Base-by-base conservation (phyloP, 1,140 invertebrate species). In the Trypoxylus dichotomus region DNA sequence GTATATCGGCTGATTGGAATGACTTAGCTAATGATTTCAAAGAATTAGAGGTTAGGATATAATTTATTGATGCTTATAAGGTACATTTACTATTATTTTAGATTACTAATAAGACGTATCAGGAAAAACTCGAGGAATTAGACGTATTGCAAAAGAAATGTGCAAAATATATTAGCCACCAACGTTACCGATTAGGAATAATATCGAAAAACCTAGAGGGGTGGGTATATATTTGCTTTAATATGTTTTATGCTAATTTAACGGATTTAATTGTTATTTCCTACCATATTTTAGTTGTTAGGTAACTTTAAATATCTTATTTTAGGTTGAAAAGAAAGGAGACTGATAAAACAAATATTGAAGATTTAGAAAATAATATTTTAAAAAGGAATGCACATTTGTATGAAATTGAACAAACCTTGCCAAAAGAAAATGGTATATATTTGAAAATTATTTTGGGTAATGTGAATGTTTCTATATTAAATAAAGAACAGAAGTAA, bases 401-500 rank as follows among this genome's bases (percentile, higher is more conserved):
- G 8, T 90, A 92, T 81, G 94, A 96, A 86, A 94, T 97, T 78
- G 94, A 96, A 85, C 93, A 96, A 85, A 93, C 91, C 54, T 89
- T 97, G 82, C 95, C 95, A 24, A 95, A 95, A 86, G 90, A 92
- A 84, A 97, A 95, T 87, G 94, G 97, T 80, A 87, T 94, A 47
- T 99, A 98, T 86, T 89, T 99, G 79, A 93, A 93, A 86, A 97
- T 98, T 84, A 98, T 99, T 85, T 88, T 99, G 76, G 97, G 97
- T 74, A 95, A 95, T 87, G 96, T 98, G 24, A 98, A 98, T 88
- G 96, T 98, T n/a, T 98, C 96, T 25, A 96, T 98, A 85, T 88
- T 98, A 47, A 97, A 97, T 87, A 98, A 97, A 90, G 95, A 93
- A 85, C 96, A 97, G 86, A 98, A 97, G 95, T 96, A 90, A 90